Conservation (phyloP, 1,140 invertebrate species). For the Drosophila bocki region DNA sequence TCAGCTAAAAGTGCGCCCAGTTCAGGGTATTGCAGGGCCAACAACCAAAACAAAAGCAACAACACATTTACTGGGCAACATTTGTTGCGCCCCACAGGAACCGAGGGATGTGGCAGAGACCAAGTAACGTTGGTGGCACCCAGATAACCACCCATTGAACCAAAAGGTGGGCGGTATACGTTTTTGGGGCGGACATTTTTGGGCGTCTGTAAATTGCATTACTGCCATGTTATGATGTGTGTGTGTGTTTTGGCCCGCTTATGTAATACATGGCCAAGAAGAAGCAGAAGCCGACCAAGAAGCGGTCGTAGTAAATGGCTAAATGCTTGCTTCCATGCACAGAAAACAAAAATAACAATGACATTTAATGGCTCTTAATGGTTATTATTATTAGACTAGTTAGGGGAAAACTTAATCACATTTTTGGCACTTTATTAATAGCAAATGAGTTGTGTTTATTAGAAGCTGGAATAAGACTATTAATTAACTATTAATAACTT, state of each 20-base stretch:
- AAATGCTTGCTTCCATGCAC: conserved; percentile 9
- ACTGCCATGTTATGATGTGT: conserved; percentile 51
- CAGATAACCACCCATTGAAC: conserved; percentile 23
- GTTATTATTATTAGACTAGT: conserved; percentile 9
- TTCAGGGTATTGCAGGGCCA: conserved; percentile 63
- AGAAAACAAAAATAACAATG: conserved; percentile 6
- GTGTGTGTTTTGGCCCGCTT: conserved; percentile 31
- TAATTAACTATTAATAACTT: not conserved
- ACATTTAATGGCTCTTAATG: not conserved
- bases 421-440: not conserved
- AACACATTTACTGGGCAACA: conserved; percentile 33
- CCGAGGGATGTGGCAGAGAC: conserved; percentile 3
- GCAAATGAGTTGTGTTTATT: not conserved
- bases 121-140: conserved; percentile 43
- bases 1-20: conserved; percentile 82
- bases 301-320: conserved; percentile 25
- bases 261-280: conserved; percentile 66
- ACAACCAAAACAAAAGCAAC: conserved; percentile 24
- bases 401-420: not conserved
- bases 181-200: conserved; percentile 28
- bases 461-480: not conserved
- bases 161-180: conserved; percentile 23
- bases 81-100: conserved; percentile 41
- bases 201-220: conserved; percentile 75
- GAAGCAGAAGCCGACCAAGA: conserved; percentile 7